Base-by-base conservation (phyloP, 2,888 invertebrate genomes). In the Ophonus ardosiacus region DNA sequence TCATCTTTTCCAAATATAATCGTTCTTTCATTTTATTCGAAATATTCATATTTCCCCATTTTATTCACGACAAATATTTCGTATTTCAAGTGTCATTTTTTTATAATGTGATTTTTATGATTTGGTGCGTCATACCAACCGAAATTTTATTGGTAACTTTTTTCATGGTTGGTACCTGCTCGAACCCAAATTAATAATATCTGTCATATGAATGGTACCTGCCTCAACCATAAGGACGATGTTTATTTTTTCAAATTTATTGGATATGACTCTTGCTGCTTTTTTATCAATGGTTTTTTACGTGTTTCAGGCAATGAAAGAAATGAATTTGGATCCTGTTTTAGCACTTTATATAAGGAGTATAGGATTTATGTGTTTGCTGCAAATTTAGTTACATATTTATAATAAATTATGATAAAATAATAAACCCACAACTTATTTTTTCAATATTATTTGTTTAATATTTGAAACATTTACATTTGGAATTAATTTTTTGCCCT, bases 111-210 rank as follows among this genome's bases (percentile, higher is more conserved):
- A 78, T 78, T 78, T 78, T 78, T 78, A 78, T 78, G 56, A 78
- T 78, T 57, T 24, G 59, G 76, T 78, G 78, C 78, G 78, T 57
- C 78, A 57, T 78, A 78, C 78, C 59, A 78, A 78, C 78, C 31
- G 57, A 78, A 76, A 78, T 78, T 78, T 78, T 78, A 78, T 78
- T 78, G 57, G 78, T 78, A 21, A 56, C 76, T 78, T 78, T 78
- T 76, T 57, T 78, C 43, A 13, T 74, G 71, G 71, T 74, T 74
- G 71, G 71, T 78, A 78, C 78, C 78, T 78, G 78, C 31, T 0
- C 57, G 78, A 31, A 31, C 78, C 78, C 78, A 78, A 57, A 78
- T 78, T 78, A 78, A 78, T 78, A 78, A 78, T 78, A 78, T 78
- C 78, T 78, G 78, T 78, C 78, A 78, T 59, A 57, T 78, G 78